Evolutionary conservation across 92 coral and sea anemone genomes (phyloP).

Genomic region (Zoanthus sansibaricus): DNA sequence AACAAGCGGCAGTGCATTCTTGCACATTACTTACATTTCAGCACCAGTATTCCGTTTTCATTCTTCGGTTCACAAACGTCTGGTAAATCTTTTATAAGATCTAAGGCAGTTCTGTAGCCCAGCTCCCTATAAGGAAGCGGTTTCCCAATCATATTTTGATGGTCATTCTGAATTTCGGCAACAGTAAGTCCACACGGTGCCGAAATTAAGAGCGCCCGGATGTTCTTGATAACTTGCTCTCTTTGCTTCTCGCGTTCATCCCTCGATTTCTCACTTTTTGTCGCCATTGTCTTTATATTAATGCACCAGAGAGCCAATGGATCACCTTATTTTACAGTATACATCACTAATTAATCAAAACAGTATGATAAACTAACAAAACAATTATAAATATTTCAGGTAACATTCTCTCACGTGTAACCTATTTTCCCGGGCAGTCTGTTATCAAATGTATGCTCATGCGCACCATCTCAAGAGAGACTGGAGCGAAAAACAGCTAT

Average conservation of each 20-base stretch:
- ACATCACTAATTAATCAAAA: neutral
- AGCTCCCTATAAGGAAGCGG: conserved; percentile 89
- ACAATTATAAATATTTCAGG: neutral
- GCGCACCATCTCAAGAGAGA: neutral
- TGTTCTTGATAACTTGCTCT: conserved; percentile 69
- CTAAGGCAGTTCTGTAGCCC: conserved; percentile 76
- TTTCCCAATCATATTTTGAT: conserved; percentile 82
- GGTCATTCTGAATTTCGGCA: conserved; percentile 89
- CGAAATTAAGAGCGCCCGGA: conserved; percentile 93
- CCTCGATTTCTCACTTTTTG: conserved; percentile 17
- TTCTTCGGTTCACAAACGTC: conserved; percentile 87
- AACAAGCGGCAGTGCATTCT: too few relatives aligned
- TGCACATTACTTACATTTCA: conserved; percentile 71
- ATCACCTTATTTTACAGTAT: neutral
- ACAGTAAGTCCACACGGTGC: conserved; percentile 92
- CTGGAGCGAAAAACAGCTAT: neutral
- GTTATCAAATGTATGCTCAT: conserved; percentile 12
- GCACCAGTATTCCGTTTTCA: conserved; percentile 78
- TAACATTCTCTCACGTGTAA: conserved; percentile 17
- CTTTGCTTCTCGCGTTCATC: conserved; percentile 60
- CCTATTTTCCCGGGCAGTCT: conserved; percentile 38
- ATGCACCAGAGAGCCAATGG: neutral
- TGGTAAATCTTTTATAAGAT: conserved; percentile 88
- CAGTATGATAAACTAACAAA: neutral
- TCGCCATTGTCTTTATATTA: neutral